Base-by-base conservation (phyloP, 2,797 vertebrate species). In the Coracias cyanogaster region DNA sequence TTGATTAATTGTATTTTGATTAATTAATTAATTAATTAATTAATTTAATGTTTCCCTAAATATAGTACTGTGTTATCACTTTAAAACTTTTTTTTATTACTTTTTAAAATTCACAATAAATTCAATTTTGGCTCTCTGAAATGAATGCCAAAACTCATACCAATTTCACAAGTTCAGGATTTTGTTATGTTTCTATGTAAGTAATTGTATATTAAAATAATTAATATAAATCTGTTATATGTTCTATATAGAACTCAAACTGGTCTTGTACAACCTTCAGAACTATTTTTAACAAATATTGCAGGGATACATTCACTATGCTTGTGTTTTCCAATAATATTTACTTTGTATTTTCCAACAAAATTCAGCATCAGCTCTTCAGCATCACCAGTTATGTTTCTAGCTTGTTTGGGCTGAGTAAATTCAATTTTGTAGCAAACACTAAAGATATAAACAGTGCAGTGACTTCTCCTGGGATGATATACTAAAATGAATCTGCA, bases 401-500 rank as follows among this genome's bases (percentile, higher is more conserved):
- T 41, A 54, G 13, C 33, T 96, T 95, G 57, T 37, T 72, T 95
- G 93, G 94, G 52, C 51, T 88, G 83, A 79, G 72, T 57, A 77
- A 95, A 86, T 55, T 48, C 45, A 94, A 93, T 82, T 46, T 85
- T 85, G 80, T 91, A 95, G 54, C 43, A 89, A 80, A 91, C 26
- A 77, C 33, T 89, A 78, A 90, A 94, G 67, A 95, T 81, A 62
- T 8, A 87, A 86, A 87, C 55, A 89, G 71, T 82, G 55, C 43
- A 77, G 48, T 93, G 83, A 95, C 83, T 95, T 96, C 76, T 95
- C 45, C 48, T 69, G 71, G n/a, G 70, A 91, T 15, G 57, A 86
- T 90, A 82, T 45, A 80, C 37, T 69, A 89, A 95, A 81, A 37
- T 55, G 49, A 93, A 93, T 91, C 94, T 93, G 49, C 67, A 85